Conservation (phyloP, 30 jellyfish, hydroid and myxozoan genomes). For the Nemopilema nomurai region DNA sequence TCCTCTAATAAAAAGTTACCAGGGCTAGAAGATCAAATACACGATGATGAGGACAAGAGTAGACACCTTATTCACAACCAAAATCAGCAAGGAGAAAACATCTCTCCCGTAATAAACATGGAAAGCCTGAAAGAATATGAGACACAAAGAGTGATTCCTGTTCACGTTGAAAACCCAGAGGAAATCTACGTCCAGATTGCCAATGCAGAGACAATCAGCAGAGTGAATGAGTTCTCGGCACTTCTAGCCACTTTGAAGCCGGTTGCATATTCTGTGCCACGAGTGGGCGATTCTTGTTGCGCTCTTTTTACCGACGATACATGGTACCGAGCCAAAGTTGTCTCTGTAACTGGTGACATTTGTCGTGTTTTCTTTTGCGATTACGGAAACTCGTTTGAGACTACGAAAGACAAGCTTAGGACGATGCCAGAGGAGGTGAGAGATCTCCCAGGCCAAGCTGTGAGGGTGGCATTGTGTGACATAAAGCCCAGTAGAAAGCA, state of each 20-base stretch:
- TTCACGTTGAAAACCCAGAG: conserved; percentile 53
- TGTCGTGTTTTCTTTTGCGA: conserved; percentile 33
- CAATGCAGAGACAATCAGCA: conserved; percentile 17
- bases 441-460: conserved; percentile 65
- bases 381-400: conserved; percentile 18
- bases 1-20: background rate
- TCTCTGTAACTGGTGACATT: conserved; percentile 6
- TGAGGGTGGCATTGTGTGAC: conserved; percentile 35
- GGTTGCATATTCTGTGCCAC: conserved; percentile 7
- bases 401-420: conserved; percentile 20
- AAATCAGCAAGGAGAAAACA: too few species aligned
- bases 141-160: conserved; percentile 30
- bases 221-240: conserved; percentile 31
- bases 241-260: background rate
- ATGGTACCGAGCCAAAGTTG: conserved; percentile 76
- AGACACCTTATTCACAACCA: background rate
- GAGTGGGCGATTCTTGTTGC: conserved; percentile 32
- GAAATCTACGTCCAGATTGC: conserved; percentile 48
- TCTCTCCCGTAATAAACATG: conserved; percentile 2
- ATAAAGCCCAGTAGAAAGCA: conserved; percentile 28
- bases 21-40: background rate
- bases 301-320: conserved; percentile 50
- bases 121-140: background rate
- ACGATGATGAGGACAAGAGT: background rate
- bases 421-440: conserved; percentile 71